These are phyloP conservation scores for Drosophila anomalata DNA, from an alignment of 2,888 invertebrate genomes.

Conservation along the genomic window DNA sequence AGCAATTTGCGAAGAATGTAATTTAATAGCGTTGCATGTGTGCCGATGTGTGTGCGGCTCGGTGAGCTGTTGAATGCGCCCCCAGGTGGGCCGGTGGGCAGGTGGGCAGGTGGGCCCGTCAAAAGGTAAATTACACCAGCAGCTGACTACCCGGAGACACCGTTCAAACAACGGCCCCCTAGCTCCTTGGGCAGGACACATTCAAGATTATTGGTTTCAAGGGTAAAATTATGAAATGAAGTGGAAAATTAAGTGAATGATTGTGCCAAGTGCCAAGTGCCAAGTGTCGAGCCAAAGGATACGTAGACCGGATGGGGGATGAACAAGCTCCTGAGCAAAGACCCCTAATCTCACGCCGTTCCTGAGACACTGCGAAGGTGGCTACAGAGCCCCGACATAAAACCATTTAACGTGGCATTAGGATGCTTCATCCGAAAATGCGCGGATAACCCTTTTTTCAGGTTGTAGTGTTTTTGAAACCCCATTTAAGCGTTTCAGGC, in stretches of 20 bases:
- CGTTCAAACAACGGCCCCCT: conserved; percentile 13
- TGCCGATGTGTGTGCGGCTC: conserved; percentile 35
- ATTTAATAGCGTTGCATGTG: conserved; percentile 61
- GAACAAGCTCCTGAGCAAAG: background rate
- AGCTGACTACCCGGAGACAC: conserved; percentile 39
- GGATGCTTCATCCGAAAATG: background rate
- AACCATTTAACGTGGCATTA: background rate
- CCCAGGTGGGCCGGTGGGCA: conserved; percentile 54
- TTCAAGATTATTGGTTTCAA: conserved; percentile 51
- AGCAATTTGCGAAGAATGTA: conserved; percentile 72
- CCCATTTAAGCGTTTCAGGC: background rate
- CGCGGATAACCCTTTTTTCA: background rate
- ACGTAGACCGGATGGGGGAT: background rate
- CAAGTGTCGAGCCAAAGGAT: conserved; percentile 14
- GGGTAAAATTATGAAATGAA: conserved; percentile 52
- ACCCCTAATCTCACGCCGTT: background rate
- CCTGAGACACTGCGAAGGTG: background rate
- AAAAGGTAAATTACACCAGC: conserved; percentile 71
- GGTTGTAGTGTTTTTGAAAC: background rate
- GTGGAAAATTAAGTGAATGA: conserved; percentile 51
- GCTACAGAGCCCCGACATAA: background rate
- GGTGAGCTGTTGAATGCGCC: conserved; percentile 63
- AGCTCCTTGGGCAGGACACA: conserved; percentile 9
- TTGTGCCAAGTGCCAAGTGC: conserved; percentile 39
- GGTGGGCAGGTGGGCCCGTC: conserved; percentile 55